Evolutionary conservation across 2,113 vertebrate genomes (phyloP).

Genomic region (Embiotoca jacksoni): DNA sequence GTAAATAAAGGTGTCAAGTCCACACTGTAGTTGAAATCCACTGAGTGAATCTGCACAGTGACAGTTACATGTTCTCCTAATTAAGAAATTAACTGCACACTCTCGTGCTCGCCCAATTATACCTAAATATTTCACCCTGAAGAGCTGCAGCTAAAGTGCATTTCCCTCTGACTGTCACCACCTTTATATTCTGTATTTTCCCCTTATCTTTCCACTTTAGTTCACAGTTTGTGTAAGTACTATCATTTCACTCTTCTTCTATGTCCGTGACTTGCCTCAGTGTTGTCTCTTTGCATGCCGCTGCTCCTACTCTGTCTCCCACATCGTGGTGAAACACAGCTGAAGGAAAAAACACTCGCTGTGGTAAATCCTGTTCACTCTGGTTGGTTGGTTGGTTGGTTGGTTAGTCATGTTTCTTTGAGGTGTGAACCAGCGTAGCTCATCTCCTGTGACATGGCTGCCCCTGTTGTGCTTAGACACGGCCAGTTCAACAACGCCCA

Average conservation of each 20-base stretch:
- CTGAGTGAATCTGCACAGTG: constrained; percentile 41
- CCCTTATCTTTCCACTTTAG: constrained; percentile 87
- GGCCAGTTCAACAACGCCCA: constrained; percentile 62
- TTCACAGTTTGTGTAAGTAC: constrained; percentile 91
- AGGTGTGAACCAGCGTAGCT: constrained; percentile 65
- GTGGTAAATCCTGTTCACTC: constrained; percentile 68
- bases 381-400: constrained; percentile 29
- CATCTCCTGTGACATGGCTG: constrained; percentile 71
- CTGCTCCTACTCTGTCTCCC: constrained; percentile 66
- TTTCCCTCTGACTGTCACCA: constrained; percentile 82
- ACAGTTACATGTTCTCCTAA: constrained; percentile 43
- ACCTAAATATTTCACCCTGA: constrained; percentile 25
- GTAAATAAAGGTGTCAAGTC: constrained; percentile 84
- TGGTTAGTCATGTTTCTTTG: background rate
- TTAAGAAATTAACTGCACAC: constrained; percentile 35
- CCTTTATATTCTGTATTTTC: constrained; percentile 89
- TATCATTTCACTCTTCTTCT: constrained; percentile 82
- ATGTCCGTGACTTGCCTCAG: constrained; percentile 78
- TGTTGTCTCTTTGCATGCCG: constrained; percentile 79
- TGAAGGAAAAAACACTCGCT: constrained; percentile 65
- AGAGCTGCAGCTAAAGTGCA: constrained; percentile 54
- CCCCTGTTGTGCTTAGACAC: constrained; percentile 69
- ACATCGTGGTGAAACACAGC: constrained; percentile 66
- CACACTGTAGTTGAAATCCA: constrained; percentile 14
- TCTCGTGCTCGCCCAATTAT: constrained; percentile 39